Evolutionary conservation across 2,113 vertebrate species (phyloP).

Genomic region (Sinocyclocheilus maitianheensis): DNA sequence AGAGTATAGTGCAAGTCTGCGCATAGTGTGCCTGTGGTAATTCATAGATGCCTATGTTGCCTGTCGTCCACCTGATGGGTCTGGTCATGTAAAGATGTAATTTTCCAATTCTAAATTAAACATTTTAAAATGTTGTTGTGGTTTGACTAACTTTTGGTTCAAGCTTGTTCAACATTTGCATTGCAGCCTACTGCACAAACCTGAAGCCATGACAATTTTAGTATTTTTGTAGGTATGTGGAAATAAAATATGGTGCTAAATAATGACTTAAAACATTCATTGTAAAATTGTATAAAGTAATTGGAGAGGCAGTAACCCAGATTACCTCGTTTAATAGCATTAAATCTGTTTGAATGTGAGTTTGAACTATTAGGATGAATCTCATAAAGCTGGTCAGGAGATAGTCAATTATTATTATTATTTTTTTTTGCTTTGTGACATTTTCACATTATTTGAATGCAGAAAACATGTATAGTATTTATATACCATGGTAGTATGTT

Average conservation of each 20-base stretch:
- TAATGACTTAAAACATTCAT: not conserved
- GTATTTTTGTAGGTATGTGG: slow-evolving; percentile 46
- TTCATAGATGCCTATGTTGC: slow-evolving; percentile 82
- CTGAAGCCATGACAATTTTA: slow-evolving; percentile 43
- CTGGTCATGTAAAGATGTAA: slow-evolving; percentile 80
- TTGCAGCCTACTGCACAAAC: slow-evolving; percentile 25
- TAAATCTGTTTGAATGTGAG: not conserved
- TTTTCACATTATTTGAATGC: not conserved
- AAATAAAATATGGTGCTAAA: slow-evolving; percentile 40
- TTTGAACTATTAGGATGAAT: not conserved
- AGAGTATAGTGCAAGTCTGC: slow-evolving; percentile 87
- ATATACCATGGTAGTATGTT: not conserved
- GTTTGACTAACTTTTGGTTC: slow-evolving; percentile 49
- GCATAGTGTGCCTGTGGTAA: slow-evolving; percentile 87
- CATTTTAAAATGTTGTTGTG: slow-evolving; percentile 74
- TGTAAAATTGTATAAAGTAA: slow-evolving; percentile 1
- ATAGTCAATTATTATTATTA: too few relatives aligned
- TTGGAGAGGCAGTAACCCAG: not conserved
- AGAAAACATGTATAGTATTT: not conserved
- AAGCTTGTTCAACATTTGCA: slow-evolving; percentile 39
- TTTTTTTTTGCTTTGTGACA: not conserved
- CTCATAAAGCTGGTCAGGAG: slow-evolving; percentile 1
- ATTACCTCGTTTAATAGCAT: not conserved
- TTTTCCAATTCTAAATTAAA: slow-evolving; percentile 87
- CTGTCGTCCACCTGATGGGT: slow-evolving; percentile 77